Evolutionary conservation across 2,113 vertebrate genomes (phyloP), one percentile per base, ranked within the genome.

Genomic region (Xerus inauris): DNA sequence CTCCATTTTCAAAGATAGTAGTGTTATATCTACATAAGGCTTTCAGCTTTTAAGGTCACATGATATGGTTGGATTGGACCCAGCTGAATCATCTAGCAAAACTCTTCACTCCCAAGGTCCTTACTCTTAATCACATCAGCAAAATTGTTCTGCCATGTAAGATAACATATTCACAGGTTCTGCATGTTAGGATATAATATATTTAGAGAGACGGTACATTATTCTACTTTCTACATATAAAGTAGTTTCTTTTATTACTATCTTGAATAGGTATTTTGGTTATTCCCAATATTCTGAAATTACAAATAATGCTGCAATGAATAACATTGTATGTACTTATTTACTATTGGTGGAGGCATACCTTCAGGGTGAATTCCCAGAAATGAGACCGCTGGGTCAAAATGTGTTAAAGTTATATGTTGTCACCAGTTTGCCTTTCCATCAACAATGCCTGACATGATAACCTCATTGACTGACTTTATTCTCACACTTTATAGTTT

Each of bases 261-360:
- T 95, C 42, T 73, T 75, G 35, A 91, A 11, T 42, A 35, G 76
- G 16, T 38, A 49, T 77, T 76, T 72, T 51, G 87, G 54, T 35
- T 80, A n/a, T 77, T 88, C 59, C 24, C 67, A 89, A 1, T 80
- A 79, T 89, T 87, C 54, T 95, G 82, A 73, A 90, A 82, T 87
- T 69, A 90, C 17, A 87, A 30, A 90, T 17, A 87, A 26, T 40
- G 51, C 35, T 94, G 49, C 6, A 80, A 72, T 59, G 20, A 86
- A 72, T 65, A 95, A 62, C 4, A 9, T 88, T 20, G 47, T 20
- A 7, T 32, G 12, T 76, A 42, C n/a, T 8, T 47, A 47, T 73
- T 90, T 87, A 49, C 83, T 62, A 49, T 5, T 16, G 69, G 71
- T 87, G n/a, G 40, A 72, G 42, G 12, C 38, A 19, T 51, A 69